These are phyloP conservation scores for Isurus oxyrinchus DNA, from an alignment of 2,113 vertebrate species.

Conservation along the genomic window DNA sequence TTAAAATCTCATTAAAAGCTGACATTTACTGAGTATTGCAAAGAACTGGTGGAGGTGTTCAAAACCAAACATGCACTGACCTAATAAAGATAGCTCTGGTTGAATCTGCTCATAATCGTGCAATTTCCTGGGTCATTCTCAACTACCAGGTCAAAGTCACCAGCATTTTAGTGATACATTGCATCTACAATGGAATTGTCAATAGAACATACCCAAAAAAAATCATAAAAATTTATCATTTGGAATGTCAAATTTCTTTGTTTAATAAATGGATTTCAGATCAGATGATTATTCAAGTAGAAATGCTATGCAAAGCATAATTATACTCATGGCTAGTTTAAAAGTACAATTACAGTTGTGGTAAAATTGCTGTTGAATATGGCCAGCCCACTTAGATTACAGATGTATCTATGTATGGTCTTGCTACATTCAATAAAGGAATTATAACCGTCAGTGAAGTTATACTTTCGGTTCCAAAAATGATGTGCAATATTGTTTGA, in stretches of 20 bases:
- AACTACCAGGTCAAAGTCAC: neutral
- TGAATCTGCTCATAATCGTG: neutral
- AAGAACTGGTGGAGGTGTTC: neutral
- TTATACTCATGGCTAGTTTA: neutral
- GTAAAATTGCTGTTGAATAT: neutral
- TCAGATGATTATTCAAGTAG: neutral
- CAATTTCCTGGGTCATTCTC: neutral
- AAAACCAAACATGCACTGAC: neutral
- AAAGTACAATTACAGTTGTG: neutral
- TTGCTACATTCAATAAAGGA: too few relatives aligned
- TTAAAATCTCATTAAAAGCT: conserved; percentile 27
- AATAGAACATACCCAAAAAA: neutral
- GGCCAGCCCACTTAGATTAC: neutral
- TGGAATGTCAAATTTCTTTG: neutral
- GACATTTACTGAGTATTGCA: neutral
- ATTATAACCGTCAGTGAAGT: neutral
- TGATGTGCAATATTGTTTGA: neutral
- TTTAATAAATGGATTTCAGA: neutral
- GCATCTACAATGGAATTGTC: neutral
- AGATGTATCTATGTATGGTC: neutral
- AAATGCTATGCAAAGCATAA: neutral
- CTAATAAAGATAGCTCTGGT: neutral
- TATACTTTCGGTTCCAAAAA: neutral
- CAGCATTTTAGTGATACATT: neutral
- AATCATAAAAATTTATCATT: neutral